These are phyloP conservation scores for Paramormyrops kingsleyae DNA, from an alignment of 2,113 vertebrate genomes.

Conservation along the genomic window DNA sequence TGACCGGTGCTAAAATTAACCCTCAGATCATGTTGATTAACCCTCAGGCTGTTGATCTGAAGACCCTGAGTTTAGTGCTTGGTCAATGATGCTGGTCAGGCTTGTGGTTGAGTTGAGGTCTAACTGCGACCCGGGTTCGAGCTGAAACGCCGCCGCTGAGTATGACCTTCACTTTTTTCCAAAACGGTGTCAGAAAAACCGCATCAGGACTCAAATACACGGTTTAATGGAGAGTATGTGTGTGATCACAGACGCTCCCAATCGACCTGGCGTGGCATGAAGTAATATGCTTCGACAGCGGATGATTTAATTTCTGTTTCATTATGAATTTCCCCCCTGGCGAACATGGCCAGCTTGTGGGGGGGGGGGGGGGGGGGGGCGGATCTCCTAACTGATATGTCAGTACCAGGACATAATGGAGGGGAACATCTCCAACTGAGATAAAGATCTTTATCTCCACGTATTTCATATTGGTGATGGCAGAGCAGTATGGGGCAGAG, in stretches of 20 bases:
- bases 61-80: neutral
- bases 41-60: neutral
- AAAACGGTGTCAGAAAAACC: neutral
- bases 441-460: slow-evolving; percentile 42
- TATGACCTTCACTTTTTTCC: neutral
- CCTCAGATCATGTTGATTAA: neutral
- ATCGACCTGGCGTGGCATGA: neutral
- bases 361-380: neutral
- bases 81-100: neutral
- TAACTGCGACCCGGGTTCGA: neutral
- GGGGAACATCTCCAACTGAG: slow-evolving; percentile 23
- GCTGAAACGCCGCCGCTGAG: neutral
- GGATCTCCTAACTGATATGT: neutral
- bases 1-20: neutral
- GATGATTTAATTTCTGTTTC: slow-evolving; percentile 9
- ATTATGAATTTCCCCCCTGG: neutral
- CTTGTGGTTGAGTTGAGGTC: neutral
- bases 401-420: slow-evolving; percentile 23
- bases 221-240: neutral
- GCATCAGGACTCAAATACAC: neutral
- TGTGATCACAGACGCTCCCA: neutral
- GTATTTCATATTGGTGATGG: slow-evolving; percentile 33
- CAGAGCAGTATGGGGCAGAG: slow-evolving; percentile 42
- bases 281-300: neutral
- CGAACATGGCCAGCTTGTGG: neutral